Conservation (phyloP, 2,888 invertebrate species). For the Tipula confusa region DNA sequence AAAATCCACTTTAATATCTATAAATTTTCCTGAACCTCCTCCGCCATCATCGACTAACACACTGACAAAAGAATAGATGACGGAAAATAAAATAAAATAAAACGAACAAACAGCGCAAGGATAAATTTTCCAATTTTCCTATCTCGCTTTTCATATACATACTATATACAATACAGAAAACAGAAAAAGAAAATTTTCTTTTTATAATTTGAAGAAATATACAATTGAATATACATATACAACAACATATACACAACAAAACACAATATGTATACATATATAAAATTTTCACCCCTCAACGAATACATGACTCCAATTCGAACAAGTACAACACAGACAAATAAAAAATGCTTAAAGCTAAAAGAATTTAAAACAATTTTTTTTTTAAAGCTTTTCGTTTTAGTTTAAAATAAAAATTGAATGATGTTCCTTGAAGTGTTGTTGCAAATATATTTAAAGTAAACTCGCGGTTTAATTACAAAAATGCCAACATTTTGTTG, state of each 20-base stretch:
- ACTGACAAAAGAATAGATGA: neutral
- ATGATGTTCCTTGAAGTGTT: neutral
- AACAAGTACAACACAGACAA: neutral
- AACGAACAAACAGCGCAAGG: conserved; percentile 25
- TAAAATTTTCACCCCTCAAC: neutral
- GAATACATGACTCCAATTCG: neutral
- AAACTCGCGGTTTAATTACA: neutral
- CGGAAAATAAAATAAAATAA: neutral
- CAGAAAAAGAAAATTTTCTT: neutral
- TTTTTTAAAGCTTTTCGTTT: neutral
- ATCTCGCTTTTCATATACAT: neutral
- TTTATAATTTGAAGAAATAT: neutral
- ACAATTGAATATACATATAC: neutral
- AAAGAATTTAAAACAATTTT: neutral
- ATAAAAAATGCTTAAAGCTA: neutral
- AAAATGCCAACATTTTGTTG: neutral
- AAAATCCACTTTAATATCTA: neutral
- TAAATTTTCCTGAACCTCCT: neutral
- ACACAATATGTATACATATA: neutral
- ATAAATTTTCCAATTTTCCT: conserved; percentile 15
- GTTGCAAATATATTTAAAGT: neutral
- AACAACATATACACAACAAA: neutral
- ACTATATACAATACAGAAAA: neutral
- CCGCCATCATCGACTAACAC: neutral
- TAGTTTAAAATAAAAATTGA: neutral